These are phyloP conservation scores for Chrysolina americana DNA, from an alignment of 2,888 invertebrate species.

Conservation along the genomic window DNA sequence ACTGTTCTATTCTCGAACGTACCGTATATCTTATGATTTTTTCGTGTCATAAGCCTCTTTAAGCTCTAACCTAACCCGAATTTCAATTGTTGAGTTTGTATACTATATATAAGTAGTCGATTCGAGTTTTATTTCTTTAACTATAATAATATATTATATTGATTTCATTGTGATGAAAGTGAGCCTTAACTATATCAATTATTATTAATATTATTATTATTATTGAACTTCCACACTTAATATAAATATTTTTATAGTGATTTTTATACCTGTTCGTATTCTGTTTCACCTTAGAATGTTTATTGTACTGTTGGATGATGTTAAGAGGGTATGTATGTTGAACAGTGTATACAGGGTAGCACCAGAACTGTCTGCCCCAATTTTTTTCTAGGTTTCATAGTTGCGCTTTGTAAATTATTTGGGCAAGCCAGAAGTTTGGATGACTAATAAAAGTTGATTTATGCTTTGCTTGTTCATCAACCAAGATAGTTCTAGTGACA, in stretches of 20 bases:
- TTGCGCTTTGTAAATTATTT: no score
- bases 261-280: constrained; percentile 14
- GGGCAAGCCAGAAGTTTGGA: no score
- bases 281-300: constrained; percentile 3
- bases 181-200: constrained; percentile 45
- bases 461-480: not conserved
- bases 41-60: not conserved
- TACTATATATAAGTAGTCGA: not conserved
- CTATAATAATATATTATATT: not conserved
- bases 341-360: not conserved
- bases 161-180: constrained; percentile 43
- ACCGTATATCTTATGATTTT: not conserved
- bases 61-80: not conserved
- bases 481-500: not conserved
- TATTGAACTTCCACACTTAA: constrained; percentile 2
- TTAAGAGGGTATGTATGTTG: not conserved
- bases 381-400: not conserved
- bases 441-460: not conserved
- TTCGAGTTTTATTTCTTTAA: not conserved
- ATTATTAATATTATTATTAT: constrained; percentile 18
- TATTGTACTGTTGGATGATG: constrained; percentile 3
- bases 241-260: constrained; percentile 21
- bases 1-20: not conserved
- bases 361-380: not conserved
- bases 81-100: not conserved